Percentiles rank a stretch among this genome's conserved stretches.
Evolutionary conservation across 2,888 invertebrate genomes (phyloP).

Genomic region (Ommatoiulus sabulosus): DNA sequence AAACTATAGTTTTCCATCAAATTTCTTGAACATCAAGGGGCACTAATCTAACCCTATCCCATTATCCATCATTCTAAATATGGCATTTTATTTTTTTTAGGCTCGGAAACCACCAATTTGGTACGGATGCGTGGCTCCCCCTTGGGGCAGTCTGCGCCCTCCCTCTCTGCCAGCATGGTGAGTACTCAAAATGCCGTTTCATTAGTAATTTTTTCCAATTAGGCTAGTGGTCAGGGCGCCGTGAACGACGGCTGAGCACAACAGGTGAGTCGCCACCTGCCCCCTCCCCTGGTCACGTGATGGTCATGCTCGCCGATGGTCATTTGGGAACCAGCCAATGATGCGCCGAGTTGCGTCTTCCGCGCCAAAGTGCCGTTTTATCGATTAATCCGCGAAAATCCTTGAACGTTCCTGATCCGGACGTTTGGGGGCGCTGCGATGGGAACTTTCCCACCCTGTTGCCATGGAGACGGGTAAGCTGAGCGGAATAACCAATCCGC

Average conservation of each 20-base stretch:
- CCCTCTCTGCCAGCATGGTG: constrained; percentile 76
- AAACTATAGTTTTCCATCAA: too few species aligned
- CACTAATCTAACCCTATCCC: too few species aligned
- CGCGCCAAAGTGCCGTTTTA: not conserved
- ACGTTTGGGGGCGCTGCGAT: not conserved
- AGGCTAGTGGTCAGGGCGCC: not conserved
- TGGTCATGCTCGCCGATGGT: constrained; percentile 31
- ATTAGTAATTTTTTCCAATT: not conserved
- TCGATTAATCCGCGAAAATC: not conserved
- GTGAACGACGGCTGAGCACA: not conserved
- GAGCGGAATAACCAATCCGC: not conserved
- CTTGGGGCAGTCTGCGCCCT: constrained; percentile 94
- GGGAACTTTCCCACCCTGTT: not conserved
- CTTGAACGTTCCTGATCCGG: not conserved
- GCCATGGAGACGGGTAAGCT: not conserved
- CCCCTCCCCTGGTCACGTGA: constrained; percentile 22
- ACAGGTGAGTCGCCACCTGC: constrained; percentile 34
- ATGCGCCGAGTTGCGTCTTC: not conserved
- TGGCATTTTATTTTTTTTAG: not conserved
- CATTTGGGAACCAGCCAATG: not conserved
- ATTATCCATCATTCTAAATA: not conserved
- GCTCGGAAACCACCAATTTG: constrained; percentile 74
- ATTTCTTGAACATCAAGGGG: too few species aligned
- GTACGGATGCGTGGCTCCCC: constrained; percentile 88
- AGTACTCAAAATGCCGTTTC: constrained; percentile 60